Percentiles rank a stretch among this genome's conserved stretches.
Evolutionary conservation across 2,797 vertebrate genomes (phyloP).

Genomic region (Hyperoplus lanceolatus): DNA sequence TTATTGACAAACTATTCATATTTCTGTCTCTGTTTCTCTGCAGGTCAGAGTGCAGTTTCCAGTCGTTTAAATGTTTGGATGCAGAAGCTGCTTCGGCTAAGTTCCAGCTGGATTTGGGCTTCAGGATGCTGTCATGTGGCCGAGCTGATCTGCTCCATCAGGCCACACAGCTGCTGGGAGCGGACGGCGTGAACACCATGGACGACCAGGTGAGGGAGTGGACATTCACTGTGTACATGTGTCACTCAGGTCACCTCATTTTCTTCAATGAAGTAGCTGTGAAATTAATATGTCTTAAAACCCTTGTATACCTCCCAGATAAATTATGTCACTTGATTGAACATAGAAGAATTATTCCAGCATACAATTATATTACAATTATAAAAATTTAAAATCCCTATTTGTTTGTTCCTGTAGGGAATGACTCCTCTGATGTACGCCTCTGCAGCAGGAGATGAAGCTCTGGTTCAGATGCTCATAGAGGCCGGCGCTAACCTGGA

Average conservation of each 20-base stretch:
- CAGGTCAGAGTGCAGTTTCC: conserved; percentile 92
- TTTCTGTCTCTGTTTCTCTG: not conserved
- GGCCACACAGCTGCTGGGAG: conserved; percentile 89
- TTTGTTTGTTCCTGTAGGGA: conserved; percentile 78
- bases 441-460: conserved; percentile 92
- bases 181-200: conserved; percentile 89
- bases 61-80: conserved; percentile 90
- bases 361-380: not conserved
- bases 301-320: not conserved
- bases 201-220: conserved; percentile 90
- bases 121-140: conserved; percentile 94
- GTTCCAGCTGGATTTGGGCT: conserved; percentile 93
- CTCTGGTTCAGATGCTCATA: conserved; percentile 93
- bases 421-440: conserved; percentile 94
- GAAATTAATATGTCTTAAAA: not conserved
- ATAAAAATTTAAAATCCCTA: not conserved
- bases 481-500: conserved; percentile 91
- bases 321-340: not conserved
- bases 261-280: not conserved
- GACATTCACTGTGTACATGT: not conserved
- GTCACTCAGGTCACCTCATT: too few species aligned
- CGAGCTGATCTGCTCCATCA: conserved; percentile 91
- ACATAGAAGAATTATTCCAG: not conserved
- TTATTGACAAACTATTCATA: too few species aligned
- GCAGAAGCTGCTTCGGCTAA: conserved; percentile 89